Evolutionary conservation across 2,888 invertebrate species (phyloP).

Genomic region (Stenchaetothrips biformis): DNA sequence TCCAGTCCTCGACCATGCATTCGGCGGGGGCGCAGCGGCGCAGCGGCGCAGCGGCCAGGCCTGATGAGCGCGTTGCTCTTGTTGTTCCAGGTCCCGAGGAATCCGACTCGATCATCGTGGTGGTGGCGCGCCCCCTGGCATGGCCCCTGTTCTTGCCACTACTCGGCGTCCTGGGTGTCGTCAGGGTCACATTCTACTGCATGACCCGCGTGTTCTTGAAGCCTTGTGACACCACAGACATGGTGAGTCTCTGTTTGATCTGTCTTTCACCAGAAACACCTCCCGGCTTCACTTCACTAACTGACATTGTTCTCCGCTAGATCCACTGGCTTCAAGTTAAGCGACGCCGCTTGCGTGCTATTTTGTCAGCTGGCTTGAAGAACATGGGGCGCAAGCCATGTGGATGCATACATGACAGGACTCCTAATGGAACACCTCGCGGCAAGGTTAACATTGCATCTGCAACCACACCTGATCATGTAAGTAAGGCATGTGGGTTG

Average conservation of each 20-base stretch:
- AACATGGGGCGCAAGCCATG: background rate
- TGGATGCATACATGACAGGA: background rate
- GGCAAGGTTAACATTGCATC: background rate
- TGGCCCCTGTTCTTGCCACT: background rate
- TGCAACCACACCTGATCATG: background rate
- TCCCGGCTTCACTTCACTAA: background rate
- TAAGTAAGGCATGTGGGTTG: background rate
- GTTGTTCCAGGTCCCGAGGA: too few species aligned
- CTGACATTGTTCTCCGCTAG: background rate
- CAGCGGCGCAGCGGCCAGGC: too few species aligned
- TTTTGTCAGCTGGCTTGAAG: background rate
- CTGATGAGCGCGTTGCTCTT: too few species aligned
- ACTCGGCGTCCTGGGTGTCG: background rate
- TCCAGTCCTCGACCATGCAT: too few species aligned
- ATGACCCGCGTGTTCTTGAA: background rate
- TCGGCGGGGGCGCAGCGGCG: too few species aligned
- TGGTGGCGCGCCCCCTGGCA: background rate
- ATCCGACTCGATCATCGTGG: background rate
- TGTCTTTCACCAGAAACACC: background rate
- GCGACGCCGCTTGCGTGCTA: background rate
- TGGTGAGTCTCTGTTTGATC: background rate
- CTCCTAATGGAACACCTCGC: background rate
- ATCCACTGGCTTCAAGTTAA: background rate
- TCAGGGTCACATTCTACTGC: slow-evolving; percentile 2
- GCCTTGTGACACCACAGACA: background rate